Percentiles rank a stretch among this genome's conserved stretches.
These are phyloP conservation scores for Planiliza haematocheilus DNA, from an alignment of 2,113 vertebrate species.

Conservation along the genomic window DNA sequence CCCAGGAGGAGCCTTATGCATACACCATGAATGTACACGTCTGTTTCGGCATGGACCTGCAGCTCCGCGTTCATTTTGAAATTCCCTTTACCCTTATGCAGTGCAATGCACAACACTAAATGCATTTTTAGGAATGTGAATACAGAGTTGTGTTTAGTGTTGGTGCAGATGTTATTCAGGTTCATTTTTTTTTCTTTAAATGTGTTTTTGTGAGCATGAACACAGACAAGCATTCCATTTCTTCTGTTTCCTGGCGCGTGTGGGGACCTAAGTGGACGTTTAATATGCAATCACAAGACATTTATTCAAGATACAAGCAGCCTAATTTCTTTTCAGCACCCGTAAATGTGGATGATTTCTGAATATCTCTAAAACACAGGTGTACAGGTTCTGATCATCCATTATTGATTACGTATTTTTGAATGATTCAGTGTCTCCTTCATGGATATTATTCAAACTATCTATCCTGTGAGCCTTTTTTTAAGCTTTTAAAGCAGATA, in stretches of 20 bases:
- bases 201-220: conserved; percentile 23
- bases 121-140: conserved; percentile 66
- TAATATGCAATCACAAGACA: conserved; percentile 48
- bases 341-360: conserved; percentile 24
- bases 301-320: conserved; percentile 27
- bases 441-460: background rate
- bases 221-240: conserved; percentile 50
- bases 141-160: background rate
- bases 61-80: conserved; percentile 25
- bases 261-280: conserved; percentile 1
- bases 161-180: conserved; percentile 16
- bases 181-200: background rate
- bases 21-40: conserved; percentile 72
- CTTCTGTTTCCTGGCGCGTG: conserved; percentile 16
- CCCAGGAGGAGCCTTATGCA: conserved; percentile 63
- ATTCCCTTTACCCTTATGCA: conserved; percentile 37
- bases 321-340: background rate
- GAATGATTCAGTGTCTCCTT: conserved; percentile 17
- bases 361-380: conserved; percentile 8
- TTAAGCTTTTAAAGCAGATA: conserved; percentile 11
- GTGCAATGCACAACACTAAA: conserved; percentile 51
- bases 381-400: background rate
- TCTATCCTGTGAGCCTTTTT: conserved; percentile 2
- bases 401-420: conserved; percentile 19
- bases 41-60: conserved; percentile 55